phyloP scores from a whole-genome alignment of 2,797 vertebrate species.

The Cetoscarus ocellatus region DNA sequence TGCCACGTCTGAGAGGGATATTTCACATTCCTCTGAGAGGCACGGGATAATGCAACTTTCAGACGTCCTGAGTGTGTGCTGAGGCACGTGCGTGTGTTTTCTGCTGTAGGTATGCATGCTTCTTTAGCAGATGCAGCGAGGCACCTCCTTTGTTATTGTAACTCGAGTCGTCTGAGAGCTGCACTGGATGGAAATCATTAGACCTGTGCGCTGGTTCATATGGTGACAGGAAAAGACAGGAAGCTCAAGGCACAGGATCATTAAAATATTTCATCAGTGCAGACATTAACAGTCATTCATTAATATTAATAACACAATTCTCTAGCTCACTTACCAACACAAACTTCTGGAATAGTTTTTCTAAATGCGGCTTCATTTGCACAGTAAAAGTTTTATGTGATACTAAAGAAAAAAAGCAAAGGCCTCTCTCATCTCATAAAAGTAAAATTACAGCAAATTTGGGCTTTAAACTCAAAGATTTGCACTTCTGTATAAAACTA shows the following conservation, averaged over 20 bases:
- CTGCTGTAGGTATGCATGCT: constrained; percentile 32
- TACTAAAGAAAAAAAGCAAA: too few species aligned
- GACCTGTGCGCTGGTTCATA: constrained; percentile 28
- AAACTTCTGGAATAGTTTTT: too few species aligned
- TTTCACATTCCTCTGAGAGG: constrained; percentile 66
- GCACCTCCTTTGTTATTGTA: constrained; percentile 60
- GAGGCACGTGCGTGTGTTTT: constrained; percentile 2
- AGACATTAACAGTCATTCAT: constrained; percentile 12
- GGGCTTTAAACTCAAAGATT: too few species aligned
- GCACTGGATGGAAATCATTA: constrained; percentile 68
- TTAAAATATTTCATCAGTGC: neutral
- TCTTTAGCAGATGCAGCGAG: constrained; percentile 35
- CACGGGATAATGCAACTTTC: constrained; percentile 49
- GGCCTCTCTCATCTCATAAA: too few species aligned
- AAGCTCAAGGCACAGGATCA: neutral
- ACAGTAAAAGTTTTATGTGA: too few species aligned
- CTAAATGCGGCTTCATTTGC: too few species aligned
- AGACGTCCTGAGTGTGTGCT: constrained; percentile 1
- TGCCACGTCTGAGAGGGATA: constrained; percentile 54
- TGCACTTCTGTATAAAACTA: too few species aligned
- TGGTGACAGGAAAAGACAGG: constrained; percentile 19
- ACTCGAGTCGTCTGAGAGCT: constrained; percentile 55
- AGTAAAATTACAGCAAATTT: too few species aligned
- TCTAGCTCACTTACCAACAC: too few species aligned
- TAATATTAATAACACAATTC: too few species aligned